A percentile compares a stretch with the other conserved stretches of the same genome.
These are phyloP conservation scores for Lanius ludovicianus DNA, from an alignment of 2,113 vertebrate genomes.

Conservation along the genomic window DNA sequence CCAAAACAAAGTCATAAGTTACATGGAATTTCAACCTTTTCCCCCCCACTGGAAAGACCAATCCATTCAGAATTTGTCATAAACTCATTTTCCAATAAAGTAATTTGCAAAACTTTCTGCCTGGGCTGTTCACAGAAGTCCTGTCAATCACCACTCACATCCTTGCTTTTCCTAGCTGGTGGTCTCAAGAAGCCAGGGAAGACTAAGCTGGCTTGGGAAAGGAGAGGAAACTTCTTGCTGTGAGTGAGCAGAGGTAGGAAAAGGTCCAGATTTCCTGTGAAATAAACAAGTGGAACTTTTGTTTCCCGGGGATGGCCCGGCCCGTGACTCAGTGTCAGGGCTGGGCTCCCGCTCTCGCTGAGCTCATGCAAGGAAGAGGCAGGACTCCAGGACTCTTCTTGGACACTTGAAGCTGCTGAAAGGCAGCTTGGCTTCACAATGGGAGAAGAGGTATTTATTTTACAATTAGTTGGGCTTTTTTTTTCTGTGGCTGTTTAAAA, in stretches of 20 bases:
- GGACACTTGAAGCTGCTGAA: conserved; percentile 72
- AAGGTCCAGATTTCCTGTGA: conserved; percentile 77
- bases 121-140: not conserved
- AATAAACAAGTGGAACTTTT: conserved; percentile 81
- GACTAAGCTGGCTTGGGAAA: not conserved
- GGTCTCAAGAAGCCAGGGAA: not conserved
- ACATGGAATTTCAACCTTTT: not conserved
- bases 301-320: conserved; percentile 75
- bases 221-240: conserved; percentile 58
- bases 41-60: accelerated
- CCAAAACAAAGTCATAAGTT: not conserved
- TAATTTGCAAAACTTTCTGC: not conserved
- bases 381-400: conserved; percentile 65
- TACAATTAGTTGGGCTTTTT: not conserved
- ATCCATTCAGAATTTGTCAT: not conserved
- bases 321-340: conserved; percentile 81
- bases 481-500: conserved; percentile 7
- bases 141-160: not conserved
- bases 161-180: not conserved
- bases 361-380: conserved; percentile 78
- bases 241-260: conserved; percentile 70
- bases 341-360: conserved; percentile 67
- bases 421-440: conserved; percentile 76
- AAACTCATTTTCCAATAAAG: not conserved
- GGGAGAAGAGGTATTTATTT: conserved; percentile 83